These are phyloP conservation scores for Streptopelia turtur DNA, from an alignment of 2,797 vertebrate species.

Conservation along the genomic window DNA sequence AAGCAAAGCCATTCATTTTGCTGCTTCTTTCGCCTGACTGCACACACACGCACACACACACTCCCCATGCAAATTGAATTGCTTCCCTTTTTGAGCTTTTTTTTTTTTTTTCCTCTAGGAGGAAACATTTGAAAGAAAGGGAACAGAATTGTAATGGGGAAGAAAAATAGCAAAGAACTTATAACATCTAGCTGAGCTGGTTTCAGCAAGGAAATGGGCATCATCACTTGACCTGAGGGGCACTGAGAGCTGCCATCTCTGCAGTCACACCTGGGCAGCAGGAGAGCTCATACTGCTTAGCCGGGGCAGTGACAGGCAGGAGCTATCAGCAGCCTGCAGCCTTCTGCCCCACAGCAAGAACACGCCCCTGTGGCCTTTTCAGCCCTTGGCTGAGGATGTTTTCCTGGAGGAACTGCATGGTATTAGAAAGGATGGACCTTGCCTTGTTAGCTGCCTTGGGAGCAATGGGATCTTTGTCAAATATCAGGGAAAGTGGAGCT, in stretches of 20 bases:
- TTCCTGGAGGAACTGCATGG: background rate
- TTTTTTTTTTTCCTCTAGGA: background rate
- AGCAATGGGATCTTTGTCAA: background rate
- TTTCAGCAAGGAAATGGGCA: background rate
- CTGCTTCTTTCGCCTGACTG: background rate
- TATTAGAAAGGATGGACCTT: background rate
- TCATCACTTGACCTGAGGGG: background rate
- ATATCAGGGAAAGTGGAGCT: background rate
- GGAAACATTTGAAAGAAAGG: background rate
- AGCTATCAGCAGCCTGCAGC: background rate
- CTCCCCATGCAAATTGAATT: background rate
- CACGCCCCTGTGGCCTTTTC: background rate
- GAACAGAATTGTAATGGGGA: background rate
- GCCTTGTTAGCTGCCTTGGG: background rate
- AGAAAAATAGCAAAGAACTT: background rate
- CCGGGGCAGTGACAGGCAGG: background rate
- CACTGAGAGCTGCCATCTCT: background rate
- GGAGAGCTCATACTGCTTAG: background rate
- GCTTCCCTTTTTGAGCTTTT: background rate
- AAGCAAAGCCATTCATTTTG: background rate
- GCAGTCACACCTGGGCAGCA: fast-evolving
- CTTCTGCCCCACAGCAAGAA: background rate
- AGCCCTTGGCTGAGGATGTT: background rate
- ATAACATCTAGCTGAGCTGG: background rate
- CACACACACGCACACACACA: too few relatives aligned